Conservation (phyloP, 2,888 invertebrate species). For the Crematogaster levior region DNA sequence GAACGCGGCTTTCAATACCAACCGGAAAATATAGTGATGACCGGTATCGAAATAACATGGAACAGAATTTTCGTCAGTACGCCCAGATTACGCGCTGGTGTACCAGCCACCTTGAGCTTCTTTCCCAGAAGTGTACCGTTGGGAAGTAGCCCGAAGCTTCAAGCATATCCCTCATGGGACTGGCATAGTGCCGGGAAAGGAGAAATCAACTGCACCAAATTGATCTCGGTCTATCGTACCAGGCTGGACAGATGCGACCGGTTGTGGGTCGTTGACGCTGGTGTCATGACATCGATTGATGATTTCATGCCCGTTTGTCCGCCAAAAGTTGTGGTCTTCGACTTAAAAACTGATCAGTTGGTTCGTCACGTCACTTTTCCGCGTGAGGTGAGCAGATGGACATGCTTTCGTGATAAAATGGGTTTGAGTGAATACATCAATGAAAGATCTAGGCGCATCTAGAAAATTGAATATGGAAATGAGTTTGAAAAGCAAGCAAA, state of each 20-base stretch:
- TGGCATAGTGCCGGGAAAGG: slow-evolving; percentile 91
- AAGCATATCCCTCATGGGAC: slow-evolving; percentile 92
- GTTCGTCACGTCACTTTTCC: slow-evolving; percentile 92
- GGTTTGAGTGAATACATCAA: background rate
- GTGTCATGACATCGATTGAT: slow-evolving; percentile 90
- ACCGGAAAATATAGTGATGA: slow-evolving; percentile 92
- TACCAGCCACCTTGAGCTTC: slow-evolving; percentile 91
- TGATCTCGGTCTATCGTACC: slow-evolving; percentile 92
- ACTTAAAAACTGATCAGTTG: slow-evolving; percentile 90
- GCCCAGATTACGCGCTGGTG: slow-evolving; percentile 91
- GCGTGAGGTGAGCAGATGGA: slow-evolving; percentile 86
- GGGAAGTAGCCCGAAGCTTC: slow-evolving; percentile 90
- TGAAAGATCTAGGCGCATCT: background rate
- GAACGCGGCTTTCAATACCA: slow-evolving; percentile 86
- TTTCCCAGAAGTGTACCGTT: slow-evolving; percentile 89
- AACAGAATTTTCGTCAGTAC: slow-evolving; percentile 92
- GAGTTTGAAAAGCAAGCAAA: background rate
- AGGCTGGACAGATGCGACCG: slow-evolving; percentile 93
- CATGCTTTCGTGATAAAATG: background rate
- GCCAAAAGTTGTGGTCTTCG: slow-evolving; percentile 93
- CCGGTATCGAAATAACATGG: slow-evolving; percentile 91
- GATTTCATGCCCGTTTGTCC: slow-evolving; percentile 90
- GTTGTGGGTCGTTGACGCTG: slow-evolving; percentile 93
- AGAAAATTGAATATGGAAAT: slow-evolving; percentile 8
- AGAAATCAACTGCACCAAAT: slow-evolving; percentile 91